These are phyloP conservation scores for Dorcus hopei DNA, from an alignment of 2,888 invertebrate species.

Conservation along the genomic window DNA sequence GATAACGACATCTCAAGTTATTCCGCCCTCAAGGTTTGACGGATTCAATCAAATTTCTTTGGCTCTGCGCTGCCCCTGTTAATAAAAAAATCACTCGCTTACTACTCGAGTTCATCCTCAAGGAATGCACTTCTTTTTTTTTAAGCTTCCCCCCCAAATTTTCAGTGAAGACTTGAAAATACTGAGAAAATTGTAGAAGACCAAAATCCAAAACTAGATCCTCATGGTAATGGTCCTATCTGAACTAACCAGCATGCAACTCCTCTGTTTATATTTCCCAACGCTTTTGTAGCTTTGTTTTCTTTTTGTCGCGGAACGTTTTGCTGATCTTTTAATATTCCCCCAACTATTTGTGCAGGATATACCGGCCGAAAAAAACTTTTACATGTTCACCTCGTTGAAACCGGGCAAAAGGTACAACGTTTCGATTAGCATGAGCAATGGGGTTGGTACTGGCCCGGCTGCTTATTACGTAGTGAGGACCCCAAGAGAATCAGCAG, in stretches of 20 bases:
- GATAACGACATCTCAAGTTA: slow-evolving; percentile 42
- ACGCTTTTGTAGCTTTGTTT: not conserved
- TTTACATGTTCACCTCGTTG: slow-evolving; percentile 76
- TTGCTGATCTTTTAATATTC: slow-evolving; percentile 1
- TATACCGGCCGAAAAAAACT: slow-evolving; percentile 67
- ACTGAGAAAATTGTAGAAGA: too few relatives aligned
- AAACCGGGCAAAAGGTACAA: slow-evolving; percentile 69
- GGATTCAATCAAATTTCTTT: slow-evolving; percentile 1
- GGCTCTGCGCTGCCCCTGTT: not conserved
- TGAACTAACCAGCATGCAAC: not conserved
- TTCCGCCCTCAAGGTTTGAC: slow-evolving; percentile 48
- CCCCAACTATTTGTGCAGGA: slow-evolving; percentile 53
- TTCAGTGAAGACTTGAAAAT: too few relatives aligned
- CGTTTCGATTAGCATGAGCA: slow-evolving; percentile 76
- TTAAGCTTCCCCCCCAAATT: too few relatives aligned
- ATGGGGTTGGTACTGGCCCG: slow-evolving; percentile 78
- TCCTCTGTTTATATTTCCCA: not conserved
- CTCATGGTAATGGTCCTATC: not conserved
- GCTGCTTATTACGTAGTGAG: slow-evolving; percentile 60
- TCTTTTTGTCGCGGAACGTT: not conserved
- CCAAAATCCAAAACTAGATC: too few relatives aligned
- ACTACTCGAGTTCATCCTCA: too few relatives aligned
- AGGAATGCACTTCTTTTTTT: too few relatives aligned
- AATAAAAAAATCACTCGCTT: too few relatives aligned
- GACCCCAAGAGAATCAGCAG: slow-evolving; percentile 65